Base-by-base conservation (phyloP, 2,113 vertebrate genomes). In the Stigmatopora nigra region DNA sequence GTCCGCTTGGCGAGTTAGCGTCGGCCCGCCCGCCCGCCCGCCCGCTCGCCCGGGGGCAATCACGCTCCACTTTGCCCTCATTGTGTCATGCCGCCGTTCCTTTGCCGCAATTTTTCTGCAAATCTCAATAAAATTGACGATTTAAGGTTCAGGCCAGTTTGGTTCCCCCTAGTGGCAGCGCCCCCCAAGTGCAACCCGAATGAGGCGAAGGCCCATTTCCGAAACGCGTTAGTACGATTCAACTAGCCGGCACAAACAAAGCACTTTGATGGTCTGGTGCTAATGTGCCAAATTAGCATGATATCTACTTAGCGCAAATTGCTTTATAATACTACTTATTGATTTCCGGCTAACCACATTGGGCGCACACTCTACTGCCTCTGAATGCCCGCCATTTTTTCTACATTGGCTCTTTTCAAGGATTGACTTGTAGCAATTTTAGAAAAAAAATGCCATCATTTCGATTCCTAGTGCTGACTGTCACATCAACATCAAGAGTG, bases 81-180 rank as follows among this genome's bases (percentile, higher is more conserved):
- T 63, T 63, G 44, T 63, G 61, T 63, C 61, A 47, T 63, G 31
- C 14, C 22, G 13, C 22, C 25, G 25, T 31, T 25, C 61, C 22
- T 46, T 48, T 12, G 60, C 49, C n/a, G 19, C 49, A n/a, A 20
- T n/a, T 52, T 52, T 9, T 4, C 49, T 2, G 49, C 17, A 20
- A 20, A 52, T 52, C 11, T 9, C 9, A 19, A 52, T 20, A 52
- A 52, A 25, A 55, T 11, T 12, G 52, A 55, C 52, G 14, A 55
- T 3, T 52, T 52, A 3, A 12, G 11, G 20, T 53, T 12, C 19
- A 14, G 5, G 22, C 52, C 13, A 31, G 20, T 55, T 38, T 5
- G 9, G 1, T 38, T 1, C 35, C 58, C 58, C 41, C 58, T 41
- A 41, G 52, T 55, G 52, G 52, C 20, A 13, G 20, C 4, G 6